Base-by-base conservation (phyloP, 2,113 vertebrate genomes). In the Gasterosteus nipponicus region DNA sequence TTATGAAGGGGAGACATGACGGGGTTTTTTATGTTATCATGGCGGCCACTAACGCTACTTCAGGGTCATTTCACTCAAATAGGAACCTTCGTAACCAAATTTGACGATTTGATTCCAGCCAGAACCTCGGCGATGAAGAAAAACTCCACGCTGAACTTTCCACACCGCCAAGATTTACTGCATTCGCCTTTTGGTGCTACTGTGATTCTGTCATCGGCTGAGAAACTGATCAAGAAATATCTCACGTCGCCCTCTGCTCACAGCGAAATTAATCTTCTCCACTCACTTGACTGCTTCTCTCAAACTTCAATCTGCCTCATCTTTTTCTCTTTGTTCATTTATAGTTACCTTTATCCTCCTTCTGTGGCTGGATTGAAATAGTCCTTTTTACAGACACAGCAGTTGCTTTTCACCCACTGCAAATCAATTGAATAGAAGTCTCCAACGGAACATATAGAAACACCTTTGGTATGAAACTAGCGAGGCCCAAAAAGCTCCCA, bases 1-100 rank as follows among this genome's bases (percentile, higher is more conserved):
- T 84, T 74, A 71, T 61, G 77, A 81, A 85, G 76, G 83, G 80
- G 71, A 82, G 78, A 77, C 76, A 59, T 41, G 39, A 42, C 78
- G 39, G 65, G 63, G 67, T 76, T 26, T 26, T 26, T 26, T 26
- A 26, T 33, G 33, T 33, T 33, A 33, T 5, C 5, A 33, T 33
- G 33, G 33, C 33, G 5, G 33, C 33, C 33, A 26, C 22, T 26
- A 26, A 26, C 22, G 22, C 22, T 26, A 33, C 33, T 33, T 33
- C 33, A 5, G 33, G 33, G 33, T 33, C 3, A 33, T 33, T 33
- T 33, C 5, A 33, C 33, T 33, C 33, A 33, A 5, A 1, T 33
- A 33, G 5, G 33, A 33, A 33, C 33, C 33, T 33, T 33, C 33
- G 33, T 33, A 33, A 33, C 33, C 33, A 33, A 33, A 33, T 33